Evolutionary conservation across 2,888 invertebrate species (phyloP), one percentile per base, ranked within the genome.

Genomic region (Lasioglossum villosulum): DNA sequence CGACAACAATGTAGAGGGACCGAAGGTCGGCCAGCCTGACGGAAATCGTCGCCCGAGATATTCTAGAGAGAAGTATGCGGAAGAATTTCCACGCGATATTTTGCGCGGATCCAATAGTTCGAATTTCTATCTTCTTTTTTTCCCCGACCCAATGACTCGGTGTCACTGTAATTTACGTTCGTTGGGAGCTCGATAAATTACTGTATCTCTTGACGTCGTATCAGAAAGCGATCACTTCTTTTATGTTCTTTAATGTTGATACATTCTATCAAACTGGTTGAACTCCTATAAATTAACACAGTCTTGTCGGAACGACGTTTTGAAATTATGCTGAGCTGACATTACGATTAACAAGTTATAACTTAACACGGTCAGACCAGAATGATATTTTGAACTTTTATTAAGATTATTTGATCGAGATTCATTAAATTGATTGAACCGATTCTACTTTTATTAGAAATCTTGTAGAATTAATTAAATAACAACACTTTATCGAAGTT

Each of bases 1-100:
- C 86, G 80, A 82, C 85, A 78, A 87, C 78, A 83, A 78, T 77
- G 72, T 77, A 68, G 68, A 75, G 63, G 75, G 72, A 63, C 39
- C 78, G 84, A 84, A 86, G 84, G 86, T 86, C 82, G 75, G 42
- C 34, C 39, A 12, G n/a, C 34, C 19, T 19, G 72, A 23, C 72
- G n/a, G 80, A 80, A 63, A 56, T 59, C 63, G 27, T 48, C 45
- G 37, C 16, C 45, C 48, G 34, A 45, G 30, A 70, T 70, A 70
- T 70, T 56, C 27, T 34, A 0, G 48, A 23, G 39, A 56, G 52
- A 52, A 56, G 30, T 52, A 77, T 56, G 76, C 81, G 76, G 63
- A 63, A 72, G 71, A 63, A 72, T 75, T 37, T 70, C 27, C n/a
- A 6, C 75, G 37, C 4, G 52, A 77, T 48, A 70, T 42, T 19